These are phyloP conservation scores for Liasis olivaceus DNA, from an alignment of 2,797 vertebrate species.

Conservation along the genomic window DNA sequence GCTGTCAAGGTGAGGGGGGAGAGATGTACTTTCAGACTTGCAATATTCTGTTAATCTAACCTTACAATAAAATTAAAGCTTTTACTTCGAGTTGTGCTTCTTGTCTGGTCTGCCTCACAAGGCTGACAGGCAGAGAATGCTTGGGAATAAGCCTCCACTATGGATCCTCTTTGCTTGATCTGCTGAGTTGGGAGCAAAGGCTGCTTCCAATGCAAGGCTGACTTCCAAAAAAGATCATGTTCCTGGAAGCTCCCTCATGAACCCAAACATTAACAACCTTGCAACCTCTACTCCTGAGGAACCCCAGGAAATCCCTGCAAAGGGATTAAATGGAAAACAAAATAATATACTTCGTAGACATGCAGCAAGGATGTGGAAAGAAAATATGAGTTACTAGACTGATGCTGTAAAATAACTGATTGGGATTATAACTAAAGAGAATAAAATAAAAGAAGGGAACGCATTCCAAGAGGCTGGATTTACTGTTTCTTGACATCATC, in stretches of 20 bases:
- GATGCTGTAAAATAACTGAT: constrained; percentile 21
- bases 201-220: not conserved
- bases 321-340: not conserved
- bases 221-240: not conserved
- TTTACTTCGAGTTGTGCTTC: not conserved
- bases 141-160: not conserved
- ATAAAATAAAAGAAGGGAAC: constrained; percentile 58
- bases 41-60: not conserved
- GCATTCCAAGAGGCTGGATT: constrained; percentile 65
- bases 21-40: not conserved
- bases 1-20: not conserved
- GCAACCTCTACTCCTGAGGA: not conserved
- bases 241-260: not conserved
- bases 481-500: constrained; percentile 71
- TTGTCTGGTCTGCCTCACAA: not conserved
- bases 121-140: not conserved
- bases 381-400: constrained; percentile 7
- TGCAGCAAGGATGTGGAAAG: not conserved
- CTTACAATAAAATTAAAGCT: not conserved
- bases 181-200: not conserved
- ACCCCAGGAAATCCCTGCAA: not conserved
- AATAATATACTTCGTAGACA: constrained; percentile 12
- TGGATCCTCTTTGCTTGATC: not conserved
- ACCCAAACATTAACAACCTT: not conserved
- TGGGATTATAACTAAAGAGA: constrained; percentile 33